Conservation (phyloP, 1,140 invertebrate genomes). For the Berghia stephanieae region DNA sequence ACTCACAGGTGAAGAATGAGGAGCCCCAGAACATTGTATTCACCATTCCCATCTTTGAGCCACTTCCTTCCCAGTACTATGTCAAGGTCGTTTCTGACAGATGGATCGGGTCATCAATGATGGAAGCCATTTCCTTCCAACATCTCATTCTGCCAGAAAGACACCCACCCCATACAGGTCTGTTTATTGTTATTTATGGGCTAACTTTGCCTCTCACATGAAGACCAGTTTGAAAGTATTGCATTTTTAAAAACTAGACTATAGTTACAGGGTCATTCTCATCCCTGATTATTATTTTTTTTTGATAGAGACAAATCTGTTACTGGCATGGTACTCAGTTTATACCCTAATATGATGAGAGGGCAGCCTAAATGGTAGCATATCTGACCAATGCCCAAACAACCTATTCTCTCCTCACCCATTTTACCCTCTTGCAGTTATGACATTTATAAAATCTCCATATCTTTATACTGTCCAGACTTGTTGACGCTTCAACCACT, state of each 20-base stretch:
- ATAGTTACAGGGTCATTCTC: background rate
- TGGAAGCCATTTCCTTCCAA: constrained; percentile 83
- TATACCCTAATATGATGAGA: too few relatives aligned
- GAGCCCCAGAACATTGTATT: constrained; percentile 89
- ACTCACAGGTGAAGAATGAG: constrained; percentile 71
- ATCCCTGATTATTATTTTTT: background rate
- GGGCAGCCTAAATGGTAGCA: too few relatives aligned
- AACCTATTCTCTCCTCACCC: background rate
- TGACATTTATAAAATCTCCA: background rate
- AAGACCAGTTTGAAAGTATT: background rate
- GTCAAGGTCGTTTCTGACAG: constrained; percentile 86
- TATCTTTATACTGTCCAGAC: constrained; percentile 70
- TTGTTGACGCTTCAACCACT: constrained; percentile 90
- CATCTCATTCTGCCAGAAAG: constrained; percentile 91
- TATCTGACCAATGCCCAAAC: too few relatives aligned
- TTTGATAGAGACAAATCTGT: background rate
- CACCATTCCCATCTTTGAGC: constrained; percentile 94
- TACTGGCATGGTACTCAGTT: too few relatives aligned
- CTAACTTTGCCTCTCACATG: background rate
- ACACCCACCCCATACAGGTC: constrained; percentile 92
- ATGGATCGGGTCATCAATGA: constrained; percentile 86
- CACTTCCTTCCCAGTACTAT: constrained; percentile 91
- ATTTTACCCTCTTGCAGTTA: background rate
- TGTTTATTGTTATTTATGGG: constrained; percentile 13
- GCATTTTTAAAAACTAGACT: too few relatives aligned